Conservation (phyloP, 2,113 vertebrate species). For the Manacus vitellinus region DNA sequence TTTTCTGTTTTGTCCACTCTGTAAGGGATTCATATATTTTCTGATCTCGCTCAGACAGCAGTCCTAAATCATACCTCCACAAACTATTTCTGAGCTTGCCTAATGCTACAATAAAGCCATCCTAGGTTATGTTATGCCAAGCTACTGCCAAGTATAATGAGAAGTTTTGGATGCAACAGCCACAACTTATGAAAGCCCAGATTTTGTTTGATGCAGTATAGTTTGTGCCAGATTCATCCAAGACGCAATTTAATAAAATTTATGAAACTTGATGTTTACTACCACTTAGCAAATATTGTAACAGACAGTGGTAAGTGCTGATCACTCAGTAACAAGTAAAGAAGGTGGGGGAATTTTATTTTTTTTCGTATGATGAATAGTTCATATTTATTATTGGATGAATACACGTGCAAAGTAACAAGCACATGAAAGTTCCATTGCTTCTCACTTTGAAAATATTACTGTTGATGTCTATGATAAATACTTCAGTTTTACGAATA, state of each 20-base stretch:
- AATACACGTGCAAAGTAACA: not conserved
- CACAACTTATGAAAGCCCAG: not conserved
- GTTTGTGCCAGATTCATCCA: constrained; percentile 5
- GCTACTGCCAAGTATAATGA: constrained; percentile 6
- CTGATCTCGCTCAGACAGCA: not conserved
- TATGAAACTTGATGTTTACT: constrained; percentile 3
- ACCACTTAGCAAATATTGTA: constrained; percentile 5
- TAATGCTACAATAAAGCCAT: not conserved
- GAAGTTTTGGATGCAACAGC: not conserved
- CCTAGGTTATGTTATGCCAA: not conserved
- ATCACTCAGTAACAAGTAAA: not conserved
- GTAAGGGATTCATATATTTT: not conserved
- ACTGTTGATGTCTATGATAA: not conserved
- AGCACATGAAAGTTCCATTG: not conserved
- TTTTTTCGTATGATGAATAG: not conserved
- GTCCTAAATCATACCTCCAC: not conserved
- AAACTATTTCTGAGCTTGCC: constrained; percentile 3
- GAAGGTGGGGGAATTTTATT: not conserved
- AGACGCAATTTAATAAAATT: not conserved
- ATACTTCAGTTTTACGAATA: constrained; percentile 16
- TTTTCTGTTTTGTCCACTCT: not conserved
- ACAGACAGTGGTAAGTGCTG: not conserved
- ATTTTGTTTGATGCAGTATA: constrained; percentile 16
- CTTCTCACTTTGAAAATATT: constrained; percentile 12
- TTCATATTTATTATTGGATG: not conserved